phyloP scores from a whole-genome alignment of 1,140 invertebrate genomes.

The Agrypnia vestita region DNA sequence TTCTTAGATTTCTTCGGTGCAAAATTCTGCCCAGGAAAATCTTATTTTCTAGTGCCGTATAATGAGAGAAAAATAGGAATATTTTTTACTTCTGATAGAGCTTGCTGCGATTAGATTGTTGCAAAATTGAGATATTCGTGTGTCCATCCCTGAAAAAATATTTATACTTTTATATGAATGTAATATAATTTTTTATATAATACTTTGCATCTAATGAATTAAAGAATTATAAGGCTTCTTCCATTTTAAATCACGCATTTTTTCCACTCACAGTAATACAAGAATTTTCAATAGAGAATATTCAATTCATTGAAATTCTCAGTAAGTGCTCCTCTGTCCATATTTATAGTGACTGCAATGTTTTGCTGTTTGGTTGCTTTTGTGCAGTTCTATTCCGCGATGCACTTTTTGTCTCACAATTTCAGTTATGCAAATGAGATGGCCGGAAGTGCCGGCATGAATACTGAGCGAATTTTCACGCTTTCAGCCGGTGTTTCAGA shows the following conservation, averaged over 20 bases:
- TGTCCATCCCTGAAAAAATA: too few species aligned
- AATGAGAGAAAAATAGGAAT: too few species aligned
- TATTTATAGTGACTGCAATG: constrained; percentile 14
- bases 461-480: background rate
- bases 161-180: too few species aligned
- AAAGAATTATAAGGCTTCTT: too few species aligned
- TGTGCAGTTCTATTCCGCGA: background rate
- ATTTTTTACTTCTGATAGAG: too few species aligned
- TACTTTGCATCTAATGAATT: too few species aligned
- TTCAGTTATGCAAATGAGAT: constrained; percentile 3
- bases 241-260: background rate
- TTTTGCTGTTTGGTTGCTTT: background rate
- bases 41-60: too few species aligned
- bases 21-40: too few species aligned
- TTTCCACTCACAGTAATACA: background rate
- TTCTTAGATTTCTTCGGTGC: too few species aligned
- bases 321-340: background rate
- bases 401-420: constrained; percentile 1
- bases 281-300: constrained; percentile 1
- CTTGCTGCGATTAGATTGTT: too few species aligned
- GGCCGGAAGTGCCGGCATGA: background rate
- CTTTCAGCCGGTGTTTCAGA: background rate
- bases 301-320: constrained; percentile 20
- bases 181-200: too few species aligned
- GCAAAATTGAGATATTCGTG: too few species aligned